Evolutionary conservation across 1,140 invertebrate genomes (phyloP).

Genomic region (Ctenoplectra terminalis): DNA sequence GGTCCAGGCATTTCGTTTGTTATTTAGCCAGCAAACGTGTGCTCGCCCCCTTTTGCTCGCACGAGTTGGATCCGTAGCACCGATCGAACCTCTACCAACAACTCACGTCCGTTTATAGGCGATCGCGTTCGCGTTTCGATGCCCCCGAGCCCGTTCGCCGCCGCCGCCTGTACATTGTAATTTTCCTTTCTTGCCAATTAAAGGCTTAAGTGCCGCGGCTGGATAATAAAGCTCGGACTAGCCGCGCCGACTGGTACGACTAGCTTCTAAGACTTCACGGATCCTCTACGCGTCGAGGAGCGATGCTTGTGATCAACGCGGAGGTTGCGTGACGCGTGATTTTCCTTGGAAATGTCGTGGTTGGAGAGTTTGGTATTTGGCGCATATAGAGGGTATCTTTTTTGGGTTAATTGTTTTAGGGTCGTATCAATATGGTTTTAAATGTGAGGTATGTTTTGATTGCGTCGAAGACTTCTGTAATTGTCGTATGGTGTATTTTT

Average conservation of each 20-base stretch:
- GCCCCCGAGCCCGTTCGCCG: not conserved
- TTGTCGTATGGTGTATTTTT: too few relatives aligned
- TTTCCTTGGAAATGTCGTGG: not conserved
- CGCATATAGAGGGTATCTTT: not conserved
- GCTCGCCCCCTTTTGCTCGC: not conserved
- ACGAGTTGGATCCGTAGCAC: slow-evolving; percentile 8
- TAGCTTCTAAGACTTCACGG: not conserved
- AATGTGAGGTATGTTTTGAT: too few relatives aligned
- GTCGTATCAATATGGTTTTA: too few relatives aligned
- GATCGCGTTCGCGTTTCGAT: not conserved
- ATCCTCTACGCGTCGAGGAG: not conserved
- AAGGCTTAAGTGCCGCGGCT: slow-evolving; percentile 12
- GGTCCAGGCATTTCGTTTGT: slow-evolving; percentile 32
- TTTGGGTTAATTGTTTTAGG: too few relatives aligned
- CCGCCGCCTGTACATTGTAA: not conserved
- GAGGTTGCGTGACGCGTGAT: not conserved
- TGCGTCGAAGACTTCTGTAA: too few relatives aligned
- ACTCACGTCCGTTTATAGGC: slow-evolving; percentile 22
- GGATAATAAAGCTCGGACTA: slow-evolving; percentile 16
- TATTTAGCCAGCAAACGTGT: slow-evolving; percentile 27
- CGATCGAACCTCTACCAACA: not conserved
- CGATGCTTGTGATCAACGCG: not conserved
- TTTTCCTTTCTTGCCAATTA: slow-evolving; percentile 36
- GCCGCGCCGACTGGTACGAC: too few relatives aligned
- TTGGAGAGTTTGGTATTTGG: not conserved